Percentiles rank a stretch among this genome's conserved stretches.
Evolutionary conservation across 2,888 invertebrate genomes (phyloP).

Genomic region (Coecobrya sp.): DNA sequence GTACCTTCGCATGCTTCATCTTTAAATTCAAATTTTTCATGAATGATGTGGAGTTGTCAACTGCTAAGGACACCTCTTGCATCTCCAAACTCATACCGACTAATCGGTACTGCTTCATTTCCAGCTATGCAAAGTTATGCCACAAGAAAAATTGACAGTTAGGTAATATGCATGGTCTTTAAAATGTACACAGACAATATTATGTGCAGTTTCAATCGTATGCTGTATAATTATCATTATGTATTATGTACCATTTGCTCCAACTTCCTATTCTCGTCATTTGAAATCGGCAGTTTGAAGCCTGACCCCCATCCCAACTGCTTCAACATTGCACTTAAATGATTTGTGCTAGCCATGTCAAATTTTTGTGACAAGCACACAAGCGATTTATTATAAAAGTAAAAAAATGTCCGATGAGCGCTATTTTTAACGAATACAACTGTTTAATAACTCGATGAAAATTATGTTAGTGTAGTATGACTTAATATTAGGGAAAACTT

Average conservation of each 20-base stretch:
- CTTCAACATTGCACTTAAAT: constrained; percentile 90
- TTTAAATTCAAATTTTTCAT: constrained; percentile 59
- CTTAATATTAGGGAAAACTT: too few species aligned
- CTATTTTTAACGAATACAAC: too few species aligned
- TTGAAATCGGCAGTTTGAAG: constrained; percentile 93
- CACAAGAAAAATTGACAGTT: background rate
- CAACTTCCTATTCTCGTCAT: constrained; percentile 91
- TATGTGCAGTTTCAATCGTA: too few species aligned
- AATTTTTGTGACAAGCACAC: background rate
- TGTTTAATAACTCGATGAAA: too few species aligned
- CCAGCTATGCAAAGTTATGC: constrained; percentile 88
- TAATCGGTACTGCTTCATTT: constrained; percentile 87
- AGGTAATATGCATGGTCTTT: too few species aligned
- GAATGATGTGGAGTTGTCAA: constrained; percentile 30
- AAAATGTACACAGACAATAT: too few species aligned
- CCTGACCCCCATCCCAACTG: constrained; percentile 93
- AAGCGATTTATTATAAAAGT: too few species aligned
- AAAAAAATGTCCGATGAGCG: too few species aligned
- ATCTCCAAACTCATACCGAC: constrained; percentile 18
- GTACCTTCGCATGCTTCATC: constrained; percentile 63
- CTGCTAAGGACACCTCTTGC: constrained; percentile 58
- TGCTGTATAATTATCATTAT: too few species aligned
- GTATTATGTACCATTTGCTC: constrained; percentile 89
- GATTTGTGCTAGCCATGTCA: constrained; percentile 48
- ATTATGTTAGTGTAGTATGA: too few species aligned